Evolutionary conservation across 2,113 vertebrate genomes (phyloP).

Genomic region (Protobothrops mucrosquamatus): DNA sequence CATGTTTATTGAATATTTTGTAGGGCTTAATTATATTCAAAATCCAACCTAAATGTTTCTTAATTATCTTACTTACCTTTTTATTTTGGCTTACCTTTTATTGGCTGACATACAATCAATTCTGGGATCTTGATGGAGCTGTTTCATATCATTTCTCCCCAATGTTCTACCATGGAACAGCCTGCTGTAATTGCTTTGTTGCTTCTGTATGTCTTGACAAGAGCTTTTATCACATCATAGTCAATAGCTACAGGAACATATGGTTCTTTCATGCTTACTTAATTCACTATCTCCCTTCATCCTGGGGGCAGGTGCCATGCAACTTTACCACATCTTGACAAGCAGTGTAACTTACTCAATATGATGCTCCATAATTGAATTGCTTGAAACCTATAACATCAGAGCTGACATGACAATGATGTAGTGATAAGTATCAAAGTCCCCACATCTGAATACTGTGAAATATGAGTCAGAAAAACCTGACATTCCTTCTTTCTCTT

Average conservation of each 20-base stretch:
- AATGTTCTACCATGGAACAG: not conserved
- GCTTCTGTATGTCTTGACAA: not conserved
- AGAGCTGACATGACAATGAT: not conserved
- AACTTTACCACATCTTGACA: not conserved
- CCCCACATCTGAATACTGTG: not conserved
- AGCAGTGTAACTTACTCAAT: not conserved
- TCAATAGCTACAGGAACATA: not conserved
- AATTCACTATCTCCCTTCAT: not conserved
- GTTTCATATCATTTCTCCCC: not conserved
- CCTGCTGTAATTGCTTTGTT: not conserved
- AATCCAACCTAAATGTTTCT: not conserved
- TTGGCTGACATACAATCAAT: not conserved
- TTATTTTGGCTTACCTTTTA: no score
- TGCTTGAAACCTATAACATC: not conserved
- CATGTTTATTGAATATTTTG: not conserved
- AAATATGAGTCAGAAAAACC: not conserved
- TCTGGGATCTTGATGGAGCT: not conserved
- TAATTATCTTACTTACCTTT: not conserved
- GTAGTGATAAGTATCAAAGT: not conserved
- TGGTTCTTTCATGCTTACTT: not conserved
- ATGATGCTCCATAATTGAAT: not conserved
- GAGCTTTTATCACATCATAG: not conserved
- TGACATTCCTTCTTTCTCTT: not conserved
- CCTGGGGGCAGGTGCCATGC: not conserved
- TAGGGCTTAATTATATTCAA: not conserved